These are phyloP conservation scores for Holcopasites calliopsidis DNA, from an alignment of 1,140 invertebrate species.

Conservation along the genomic window DNA sequence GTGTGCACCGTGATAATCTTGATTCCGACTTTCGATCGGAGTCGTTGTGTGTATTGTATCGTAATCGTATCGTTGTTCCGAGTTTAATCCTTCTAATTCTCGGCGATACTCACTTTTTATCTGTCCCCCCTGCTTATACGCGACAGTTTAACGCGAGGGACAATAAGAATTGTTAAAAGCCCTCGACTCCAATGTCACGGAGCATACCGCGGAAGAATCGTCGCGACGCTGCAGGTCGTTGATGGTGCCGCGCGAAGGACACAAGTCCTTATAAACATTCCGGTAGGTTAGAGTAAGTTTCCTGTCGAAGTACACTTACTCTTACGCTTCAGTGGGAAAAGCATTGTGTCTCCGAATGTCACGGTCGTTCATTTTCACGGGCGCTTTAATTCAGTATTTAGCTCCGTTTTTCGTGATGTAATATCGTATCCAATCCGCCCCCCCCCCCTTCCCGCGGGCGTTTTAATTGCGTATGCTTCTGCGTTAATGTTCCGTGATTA, in stretches of 20 bases:
- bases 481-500: neutral
- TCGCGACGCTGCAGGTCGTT: neutral
- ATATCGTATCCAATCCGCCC: neutral
- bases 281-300: constrained; percentile 19
- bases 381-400: neutral
- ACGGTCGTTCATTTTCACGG: neutral
- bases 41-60: neutral
- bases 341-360: neutral
- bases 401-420: neutral
- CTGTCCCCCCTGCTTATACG: neutral
- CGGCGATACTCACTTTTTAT: neutral
- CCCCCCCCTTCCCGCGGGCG: too few relatives aligned
- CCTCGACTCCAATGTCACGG: too few relatives aligned
- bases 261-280: constrained; percentile 11
- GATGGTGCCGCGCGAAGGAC: constrained; percentile 7
- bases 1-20: constrained; percentile 16
- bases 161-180: neutral
- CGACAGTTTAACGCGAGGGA: neutral
- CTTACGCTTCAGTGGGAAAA: neutral
- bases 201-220: neutral
- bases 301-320: neutral
- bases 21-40: neutral
- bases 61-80: neutral
- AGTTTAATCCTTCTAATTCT: neutral
- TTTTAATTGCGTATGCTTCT: neutral